These are phyloP conservation scores for Microcebus tavaratra DNA, from an alignment of 2,113 vertebrate species.

Conservation along the genomic window DNA sequence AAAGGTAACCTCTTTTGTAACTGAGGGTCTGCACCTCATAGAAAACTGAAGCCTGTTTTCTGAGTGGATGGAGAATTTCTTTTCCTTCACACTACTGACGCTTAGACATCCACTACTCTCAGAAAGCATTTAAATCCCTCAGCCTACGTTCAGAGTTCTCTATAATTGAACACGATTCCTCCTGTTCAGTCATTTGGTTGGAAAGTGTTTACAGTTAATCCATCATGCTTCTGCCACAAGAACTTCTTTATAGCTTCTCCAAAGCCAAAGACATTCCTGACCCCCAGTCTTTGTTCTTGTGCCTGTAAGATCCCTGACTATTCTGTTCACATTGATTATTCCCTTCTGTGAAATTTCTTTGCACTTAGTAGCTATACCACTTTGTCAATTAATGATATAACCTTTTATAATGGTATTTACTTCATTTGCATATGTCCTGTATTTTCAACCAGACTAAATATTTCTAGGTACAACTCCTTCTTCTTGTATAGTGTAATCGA, in stretches of 20 bases:
- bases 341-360: background rate
- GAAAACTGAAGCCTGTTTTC: background rate
- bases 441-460: background rate
- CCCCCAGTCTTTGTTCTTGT: background rate
- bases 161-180: no score
- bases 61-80: background rate
- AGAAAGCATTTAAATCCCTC: background rate
- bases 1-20: background rate
- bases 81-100: background rate
- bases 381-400: background rate
- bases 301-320: background rate
- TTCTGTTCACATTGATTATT: background rate
- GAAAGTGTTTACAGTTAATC: background rate
- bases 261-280: background rate
- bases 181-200: background rate
- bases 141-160: background rate
- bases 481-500: background rate
- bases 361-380: background rate
- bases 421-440: background rate
- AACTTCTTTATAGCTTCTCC: background rate
- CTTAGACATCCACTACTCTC: background rate
- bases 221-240: background rate
- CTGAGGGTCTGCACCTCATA: background rate
- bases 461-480: background rate
- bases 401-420: background rate